phyloP scores from a whole-genome alignment of 2,797 vertebrate genomes.

The Channallabes apus region DNA sequence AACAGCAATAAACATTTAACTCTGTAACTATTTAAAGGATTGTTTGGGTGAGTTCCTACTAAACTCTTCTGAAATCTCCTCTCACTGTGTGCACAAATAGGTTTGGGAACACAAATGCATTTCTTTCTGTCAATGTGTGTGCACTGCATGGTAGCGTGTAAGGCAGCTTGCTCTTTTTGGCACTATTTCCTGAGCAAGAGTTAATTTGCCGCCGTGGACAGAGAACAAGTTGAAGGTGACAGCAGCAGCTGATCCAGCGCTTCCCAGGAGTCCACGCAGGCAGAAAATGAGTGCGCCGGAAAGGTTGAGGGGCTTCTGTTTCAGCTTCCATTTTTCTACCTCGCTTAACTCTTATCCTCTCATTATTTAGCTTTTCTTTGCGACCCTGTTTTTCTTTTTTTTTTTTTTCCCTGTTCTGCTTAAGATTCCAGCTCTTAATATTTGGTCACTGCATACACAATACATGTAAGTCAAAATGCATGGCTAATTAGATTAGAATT shows the following conservation, averaged over 20 bases:
- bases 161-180: constrained; percentile 33
- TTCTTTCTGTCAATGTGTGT: too few relatives aligned
- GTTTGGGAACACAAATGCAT: too few relatives aligned
- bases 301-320: constrained; percentile 39
- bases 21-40: not conserved
- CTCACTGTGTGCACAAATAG: not conserved
- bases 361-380: constrained; percentile 11
- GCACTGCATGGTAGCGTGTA: not conserved
- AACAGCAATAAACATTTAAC: not conserved
- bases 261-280: constrained; percentile 17
- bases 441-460: not conserved
- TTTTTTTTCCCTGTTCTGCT: not conserved
- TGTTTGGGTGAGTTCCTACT: not conserved
- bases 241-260: constrained; percentile 45
- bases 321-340: constrained; percentile 39
- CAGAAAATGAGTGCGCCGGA: constrained; percentile 24
- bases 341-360: not conserved
- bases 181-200: constrained; percentile 39
- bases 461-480: too few relatives aligned
- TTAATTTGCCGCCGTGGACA: constrained; percentile 54
- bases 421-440: not conserved
- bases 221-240: constrained; percentile 57
- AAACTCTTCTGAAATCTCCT: not conserved
- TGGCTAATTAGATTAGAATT: not conserved
- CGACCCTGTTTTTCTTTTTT: not conserved